Evolutionary conservation across 2,113 vertebrate genomes (phyloP).

Genomic region (Gobius niger): DNA sequence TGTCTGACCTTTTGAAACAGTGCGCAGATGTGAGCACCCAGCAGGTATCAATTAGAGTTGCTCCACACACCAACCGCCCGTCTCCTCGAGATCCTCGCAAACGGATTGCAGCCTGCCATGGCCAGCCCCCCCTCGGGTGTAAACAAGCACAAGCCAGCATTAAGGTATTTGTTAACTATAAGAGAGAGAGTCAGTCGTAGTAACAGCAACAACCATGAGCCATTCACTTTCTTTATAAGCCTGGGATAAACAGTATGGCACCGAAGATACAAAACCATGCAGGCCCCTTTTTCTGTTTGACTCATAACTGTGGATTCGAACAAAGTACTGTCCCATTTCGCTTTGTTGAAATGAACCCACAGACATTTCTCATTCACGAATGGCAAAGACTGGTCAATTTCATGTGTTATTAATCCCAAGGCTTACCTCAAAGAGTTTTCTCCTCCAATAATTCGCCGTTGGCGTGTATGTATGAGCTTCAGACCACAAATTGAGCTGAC

Average conservation of each 20-base stretch:
- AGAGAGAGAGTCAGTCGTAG: background rate
- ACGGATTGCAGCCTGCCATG: conserved; percentile 93
- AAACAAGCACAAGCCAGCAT: background rate
- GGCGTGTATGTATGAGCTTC: conserved; percentile 85
- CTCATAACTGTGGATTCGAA: no score
- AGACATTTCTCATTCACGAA: conserved; percentile 15
- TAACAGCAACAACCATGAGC: background rate
- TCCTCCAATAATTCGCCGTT: conserved; percentile 94
- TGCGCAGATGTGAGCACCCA: conserved; percentile 97
- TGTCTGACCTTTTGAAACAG: conserved; percentile 90
- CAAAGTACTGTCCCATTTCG: no score
- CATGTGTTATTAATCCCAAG: conserved; percentile 35
- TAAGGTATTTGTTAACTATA: background rate
- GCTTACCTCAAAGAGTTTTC: conserved; percentile 94
- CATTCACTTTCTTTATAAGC: background rate
- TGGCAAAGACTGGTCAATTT: conserved; percentile 17
- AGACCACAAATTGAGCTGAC: conserved; percentile 84
- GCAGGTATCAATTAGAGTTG: conserved; percentile 92
- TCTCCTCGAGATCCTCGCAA: conserved; percentile 86
- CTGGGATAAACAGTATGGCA: background rate
- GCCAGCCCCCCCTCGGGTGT: conserved; percentile 88
- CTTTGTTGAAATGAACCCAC: no score
- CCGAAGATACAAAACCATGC: background rate
- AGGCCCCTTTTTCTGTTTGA: background rate
- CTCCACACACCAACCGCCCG: conserved; percentile 91